These are phyloP conservation scores for Nothocercus julius DNA, from an alignment of 2,113 vertebrate species.

Conservation along the genomic window DNA sequence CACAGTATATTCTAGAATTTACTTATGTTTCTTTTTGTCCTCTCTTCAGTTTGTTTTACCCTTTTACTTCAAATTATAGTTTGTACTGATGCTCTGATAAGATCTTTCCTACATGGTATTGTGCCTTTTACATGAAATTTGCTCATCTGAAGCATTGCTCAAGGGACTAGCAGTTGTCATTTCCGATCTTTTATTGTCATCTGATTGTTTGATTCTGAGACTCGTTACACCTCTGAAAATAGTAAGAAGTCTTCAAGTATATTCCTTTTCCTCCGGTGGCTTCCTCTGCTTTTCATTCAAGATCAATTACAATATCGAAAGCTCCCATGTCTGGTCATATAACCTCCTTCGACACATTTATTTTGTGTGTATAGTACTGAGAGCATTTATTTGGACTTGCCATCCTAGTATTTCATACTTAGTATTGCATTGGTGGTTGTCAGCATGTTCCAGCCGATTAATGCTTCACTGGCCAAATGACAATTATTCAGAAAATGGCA, in stretches of 20 bases:
- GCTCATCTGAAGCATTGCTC: not conserved
- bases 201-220: not conserved
- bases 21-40: not conserved
- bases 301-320: not conserved
- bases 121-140: not conserved
- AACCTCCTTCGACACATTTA: not conserved
- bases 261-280: not conserved
- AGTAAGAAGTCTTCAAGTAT: not conserved
- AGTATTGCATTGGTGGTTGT: not conserved
- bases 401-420: conserved; percentile 28
- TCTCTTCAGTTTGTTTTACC: not conserved
- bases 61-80: not conserved
- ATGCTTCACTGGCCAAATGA: not conserved
- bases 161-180: not conserved
- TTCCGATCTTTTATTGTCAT: not conserved
- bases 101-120: not conserved
- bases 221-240: not conserved
- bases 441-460: not conserved
- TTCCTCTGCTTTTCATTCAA: not conserved
- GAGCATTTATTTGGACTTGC: not conserved
- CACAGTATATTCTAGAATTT: not conserved
- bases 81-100: not conserved
- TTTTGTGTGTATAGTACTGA: not conserved
- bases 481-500: not conserved
- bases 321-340: not conserved